A percentile compares a stretch with the other conserved stretches of the same genome.
phyloP scores from a whole-genome alignment of 2,888 invertebrate genomes.

The Lordiphosa fenestrarum region DNA sequence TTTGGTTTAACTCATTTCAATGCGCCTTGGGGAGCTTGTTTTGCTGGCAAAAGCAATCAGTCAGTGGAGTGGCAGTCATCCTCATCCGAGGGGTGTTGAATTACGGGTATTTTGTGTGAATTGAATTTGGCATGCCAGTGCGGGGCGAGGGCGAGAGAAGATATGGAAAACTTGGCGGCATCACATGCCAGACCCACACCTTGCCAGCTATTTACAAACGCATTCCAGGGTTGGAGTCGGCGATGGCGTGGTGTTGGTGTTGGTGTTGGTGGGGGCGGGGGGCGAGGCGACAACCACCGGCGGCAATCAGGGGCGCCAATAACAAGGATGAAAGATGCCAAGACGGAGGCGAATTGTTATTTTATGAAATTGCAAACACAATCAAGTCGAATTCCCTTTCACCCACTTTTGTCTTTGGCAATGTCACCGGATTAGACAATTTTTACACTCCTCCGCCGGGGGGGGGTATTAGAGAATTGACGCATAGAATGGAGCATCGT shows the following conservation, averaged over 20 bases:
- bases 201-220: slow-evolving; percentile 67
- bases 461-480: too few relatives aligned
- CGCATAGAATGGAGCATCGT: too few relatives aligned
- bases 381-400: slow-evolving; percentile 58
- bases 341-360: slow-evolving; percentile 56
- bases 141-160: slow-evolving; percentile 2
- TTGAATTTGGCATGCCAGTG: slow-evolving; percentile 66
- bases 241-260: slow-evolving; percentile 24
- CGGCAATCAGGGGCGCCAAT: slow-evolving; percentile 65
- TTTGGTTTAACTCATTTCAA: slow-evolving; percentile 65
- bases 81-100: slow-evolving; percentile 62
- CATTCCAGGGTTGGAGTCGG: slow-evolving; percentile 50
- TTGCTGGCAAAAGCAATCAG: slow-evolving; percentile 67
- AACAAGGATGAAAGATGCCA: slow-evolving; percentile 46
- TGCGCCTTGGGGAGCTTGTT: slow-evolving; percentile 51
- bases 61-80: slow-evolving; percentile 65
- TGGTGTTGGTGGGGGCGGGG: slow-evolving; percentile 30
- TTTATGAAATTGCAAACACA: slow-evolving; percentile 75
- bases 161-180: slow-evolving; percentile 24
- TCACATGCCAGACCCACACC: slow-evolving; percentile 44
- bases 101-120: slow-evolving; percentile 74
- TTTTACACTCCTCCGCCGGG: too few relatives aligned
- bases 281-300: slow-evolving; percentile 64
- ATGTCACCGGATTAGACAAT: slow-evolving; percentile 22
- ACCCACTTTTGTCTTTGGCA: slow-evolving; percentile 35